These are phyloP conservation scores for Zaprionus kolodkinae DNA, from an alignment of 1,140 invertebrate species.

Conservation along the genomic window DNA sequence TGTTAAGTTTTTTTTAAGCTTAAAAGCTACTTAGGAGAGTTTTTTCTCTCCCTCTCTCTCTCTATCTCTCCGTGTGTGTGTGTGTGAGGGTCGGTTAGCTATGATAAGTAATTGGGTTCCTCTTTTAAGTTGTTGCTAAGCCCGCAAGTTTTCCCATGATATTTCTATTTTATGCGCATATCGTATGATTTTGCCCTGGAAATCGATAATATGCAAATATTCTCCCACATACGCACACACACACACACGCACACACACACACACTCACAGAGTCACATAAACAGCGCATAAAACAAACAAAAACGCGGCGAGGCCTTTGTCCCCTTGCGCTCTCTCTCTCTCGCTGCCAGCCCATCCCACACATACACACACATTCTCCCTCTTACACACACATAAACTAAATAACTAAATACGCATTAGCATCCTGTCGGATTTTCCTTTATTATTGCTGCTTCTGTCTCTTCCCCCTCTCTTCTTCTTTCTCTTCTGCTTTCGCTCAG, in stretches of 20 bases:
- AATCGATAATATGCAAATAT: slow-evolving; percentile 82
- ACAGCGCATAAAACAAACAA: slow-evolving; percentile 69
- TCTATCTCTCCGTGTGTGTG: not conserved
- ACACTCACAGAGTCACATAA: slow-evolving; percentile 15
- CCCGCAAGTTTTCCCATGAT: slow-evolving; percentile 4
- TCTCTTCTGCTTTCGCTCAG: slow-evolving; percentile 4
- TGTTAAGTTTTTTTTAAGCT: slow-evolving; percentile 63
- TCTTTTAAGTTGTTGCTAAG: not conserved
- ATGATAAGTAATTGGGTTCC: slow-evolving; percentile 17
- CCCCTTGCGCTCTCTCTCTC: not conserved
- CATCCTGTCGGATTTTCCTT: slow-evolving; percentile 81
- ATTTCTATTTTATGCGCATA: slow-evolving; percentile 21
- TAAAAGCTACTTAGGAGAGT: slow-evolving; percentile 66
- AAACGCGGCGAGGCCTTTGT: slow-evolving; percentile 46
- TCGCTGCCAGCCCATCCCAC: slow-evolving; percentile 6
- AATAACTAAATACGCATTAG: slow-evolving; percentile 83
- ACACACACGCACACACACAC: slow-evolving; percentile 13
- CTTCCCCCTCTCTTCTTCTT: not conserved
- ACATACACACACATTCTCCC: slow-evolving; percentile 19
- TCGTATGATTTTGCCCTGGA: slow-evolving; percentile 19
- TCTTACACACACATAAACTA: slow-evolving; percentile 56
- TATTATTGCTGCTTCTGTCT: slow-evolving; percentile 63
- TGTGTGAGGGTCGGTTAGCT: slow-evolving; percentile 1
- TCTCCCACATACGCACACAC: slow-evolving; percentile 21
- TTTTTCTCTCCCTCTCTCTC: not conserved